Evolutionary conservation across 2,113 vertebrate genomes (phyloP).

Genomic region (Phainopepla nitens): DNA sequence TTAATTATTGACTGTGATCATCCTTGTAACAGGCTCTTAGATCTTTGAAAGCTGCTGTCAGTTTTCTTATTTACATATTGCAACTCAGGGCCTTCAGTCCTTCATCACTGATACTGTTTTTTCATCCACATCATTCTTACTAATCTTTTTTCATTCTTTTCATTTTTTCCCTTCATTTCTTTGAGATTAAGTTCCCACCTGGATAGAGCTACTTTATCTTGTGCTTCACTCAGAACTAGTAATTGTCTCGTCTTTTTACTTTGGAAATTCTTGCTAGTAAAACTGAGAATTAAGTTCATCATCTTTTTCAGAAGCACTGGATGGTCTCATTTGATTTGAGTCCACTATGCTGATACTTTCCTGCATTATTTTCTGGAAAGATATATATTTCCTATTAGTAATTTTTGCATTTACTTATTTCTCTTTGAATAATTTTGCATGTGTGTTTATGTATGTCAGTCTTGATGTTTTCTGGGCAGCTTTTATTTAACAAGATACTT

Average conservation of each 20-base stretch:
- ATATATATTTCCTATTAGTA: not conserved
- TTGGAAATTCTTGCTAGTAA: not conserved
- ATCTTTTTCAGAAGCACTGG: not conserved
- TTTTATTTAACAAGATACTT: not conserved
- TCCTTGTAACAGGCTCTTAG: not conserved
- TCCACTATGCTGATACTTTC: not conserved
- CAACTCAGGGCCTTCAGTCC: not conserved
- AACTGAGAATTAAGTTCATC: not conserved
- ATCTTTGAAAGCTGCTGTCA: not conserved
- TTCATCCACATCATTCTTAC: not conserved
- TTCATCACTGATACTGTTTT: not conserved
- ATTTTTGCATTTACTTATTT: not conserved
- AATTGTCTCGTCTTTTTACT: not conserved
- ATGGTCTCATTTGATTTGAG: not conserved
- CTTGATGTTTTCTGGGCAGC: not conserved
- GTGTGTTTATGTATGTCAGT: not conserved
- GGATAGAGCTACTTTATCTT: not conserved
- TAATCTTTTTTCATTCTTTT: not conserved
- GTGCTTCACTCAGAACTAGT: not conserved
- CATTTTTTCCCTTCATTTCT: not conserved
- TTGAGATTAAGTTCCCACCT: rapidly evolving
- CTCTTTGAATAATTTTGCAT: not conserved
- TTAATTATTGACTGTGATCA: not conserved
- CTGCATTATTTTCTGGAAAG: not conserved
- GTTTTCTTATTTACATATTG: not conserved